These are phyloP conservation scores for Dysidea cf. avara DNA, from an alignment of 37 sponge, comb jelly and placozoan species.

Conservation along the genomic window DNA sequence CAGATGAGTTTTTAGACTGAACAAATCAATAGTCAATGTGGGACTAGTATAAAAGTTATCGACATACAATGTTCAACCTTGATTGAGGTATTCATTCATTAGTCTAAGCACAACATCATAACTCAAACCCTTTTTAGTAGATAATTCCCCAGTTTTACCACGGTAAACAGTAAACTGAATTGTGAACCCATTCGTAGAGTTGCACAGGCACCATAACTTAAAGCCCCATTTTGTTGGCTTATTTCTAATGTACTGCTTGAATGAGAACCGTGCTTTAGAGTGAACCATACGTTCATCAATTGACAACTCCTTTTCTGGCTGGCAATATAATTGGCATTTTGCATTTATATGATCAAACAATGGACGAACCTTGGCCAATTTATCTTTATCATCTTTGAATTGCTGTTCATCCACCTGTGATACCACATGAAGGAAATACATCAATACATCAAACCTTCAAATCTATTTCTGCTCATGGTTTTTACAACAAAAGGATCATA, in stretches of 20 bases:
- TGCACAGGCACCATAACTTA: neutral
- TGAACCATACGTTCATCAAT: conserved; percentile 1
- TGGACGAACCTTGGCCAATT: neutral
- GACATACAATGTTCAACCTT: neutral
- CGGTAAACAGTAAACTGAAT: neutral
- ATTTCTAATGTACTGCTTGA: conserved; percentile 1
- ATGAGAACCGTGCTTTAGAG: neutral
- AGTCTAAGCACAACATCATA: conserved; percentile 5
- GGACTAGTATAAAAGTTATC: conserved; percentile 21
- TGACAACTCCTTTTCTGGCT: neutral
- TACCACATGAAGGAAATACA: neutral
- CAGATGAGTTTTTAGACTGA: neutral
- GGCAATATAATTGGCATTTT: neutral
- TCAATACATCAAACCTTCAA: neutral
- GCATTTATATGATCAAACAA: neutral
- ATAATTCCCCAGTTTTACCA: neutral
- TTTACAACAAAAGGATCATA: neutral
- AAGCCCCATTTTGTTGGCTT: neutral
- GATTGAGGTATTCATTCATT: neutral
- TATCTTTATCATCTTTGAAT: neutral
- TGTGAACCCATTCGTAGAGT: neutral
- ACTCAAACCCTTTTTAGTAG: neutral
- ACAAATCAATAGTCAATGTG: neutral
- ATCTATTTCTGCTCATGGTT: neutral
- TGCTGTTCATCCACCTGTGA: neutral